These are phyloP conservation scores for Mesorhabditis spiculigera DNA, from an alignment of 2,888 invertebrate genomes.

Conservation along the genomic window DNA sequence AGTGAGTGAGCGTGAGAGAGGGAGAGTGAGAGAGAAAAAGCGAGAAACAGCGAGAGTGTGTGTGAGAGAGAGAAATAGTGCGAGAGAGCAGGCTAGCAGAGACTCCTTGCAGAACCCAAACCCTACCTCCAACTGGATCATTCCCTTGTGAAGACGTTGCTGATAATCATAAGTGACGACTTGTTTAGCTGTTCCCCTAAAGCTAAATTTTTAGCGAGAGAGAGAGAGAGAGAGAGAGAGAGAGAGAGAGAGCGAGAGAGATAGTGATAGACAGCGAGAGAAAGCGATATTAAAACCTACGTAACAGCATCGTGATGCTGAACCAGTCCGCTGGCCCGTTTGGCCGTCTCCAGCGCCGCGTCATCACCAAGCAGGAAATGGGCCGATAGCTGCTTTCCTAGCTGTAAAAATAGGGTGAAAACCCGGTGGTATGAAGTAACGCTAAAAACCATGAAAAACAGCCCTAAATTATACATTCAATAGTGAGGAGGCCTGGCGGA, in stretches of 20 bases:
- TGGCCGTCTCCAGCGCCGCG: slow-evolving; percentile 58
- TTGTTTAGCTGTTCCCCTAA: slow-evolving; percentile 62
- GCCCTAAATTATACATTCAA: slow-evolving; percentile 59
- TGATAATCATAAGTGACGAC: slow-evolving; percentile 81
- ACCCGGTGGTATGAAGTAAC: background rate
- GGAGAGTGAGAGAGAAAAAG: too few species aligned
- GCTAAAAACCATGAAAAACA: background rate
- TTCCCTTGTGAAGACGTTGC: slow-evolving; percentile 71
- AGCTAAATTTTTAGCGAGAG: slow-evolving; percentile 13
- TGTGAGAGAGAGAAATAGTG: background rate
- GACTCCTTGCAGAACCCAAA: background rate
- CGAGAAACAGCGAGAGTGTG: too few species aligned
- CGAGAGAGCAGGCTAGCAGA: too few species aligned
- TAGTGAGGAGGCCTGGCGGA: slow-evolving; percentile 59
- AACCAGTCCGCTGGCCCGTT: slow-evolving; percentile 60
- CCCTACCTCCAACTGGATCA: slow-evolving; percentile 57
- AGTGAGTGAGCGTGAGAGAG: too few species aligned
- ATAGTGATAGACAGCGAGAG: too few species aligned
- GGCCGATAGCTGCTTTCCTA: slow-evolving; percentile 59
- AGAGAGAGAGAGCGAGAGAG: too few species aligned
- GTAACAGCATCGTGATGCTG: slow-evolving; percentile 91
- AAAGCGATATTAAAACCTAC: slow-evolving; percentile 28
- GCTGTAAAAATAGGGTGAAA: slow-evolving; percentile 27
- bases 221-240: too few species aligned
- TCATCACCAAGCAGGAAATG: slow-evolving; percentile 44